phyloP scores from a whole-genome alignment of 2,797 vertebrate genomes.

The Mormyrops attenuatus region DNA sequence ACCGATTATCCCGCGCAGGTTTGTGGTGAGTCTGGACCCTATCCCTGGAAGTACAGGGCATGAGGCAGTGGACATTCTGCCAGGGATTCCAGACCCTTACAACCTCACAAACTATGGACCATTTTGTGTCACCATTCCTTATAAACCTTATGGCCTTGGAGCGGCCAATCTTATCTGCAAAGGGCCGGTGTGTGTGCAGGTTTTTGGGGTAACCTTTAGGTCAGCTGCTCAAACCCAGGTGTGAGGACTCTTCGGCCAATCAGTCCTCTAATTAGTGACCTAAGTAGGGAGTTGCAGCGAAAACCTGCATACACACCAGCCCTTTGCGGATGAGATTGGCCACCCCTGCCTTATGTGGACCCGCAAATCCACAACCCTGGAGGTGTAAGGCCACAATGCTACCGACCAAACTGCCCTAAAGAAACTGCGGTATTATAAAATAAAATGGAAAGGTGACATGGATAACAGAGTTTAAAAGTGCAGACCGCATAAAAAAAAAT shows the following conservation, averaged over 20 bases:
- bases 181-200: no score
- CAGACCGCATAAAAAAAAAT: not conserved
- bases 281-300: no score
- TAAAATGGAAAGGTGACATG: not conserved
- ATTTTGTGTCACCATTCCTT: not conserved
- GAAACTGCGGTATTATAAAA: not conserved
- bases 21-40: not conserved
- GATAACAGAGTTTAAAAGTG: not conserved
- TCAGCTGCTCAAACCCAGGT: no score
- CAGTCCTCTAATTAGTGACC: no score
- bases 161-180: no score
- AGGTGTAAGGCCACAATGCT: not conserved
- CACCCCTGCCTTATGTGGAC: not conserved
- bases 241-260: no score
- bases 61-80: not conserved
- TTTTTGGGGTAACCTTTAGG: no score
- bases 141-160: no score
- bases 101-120: not conserved
- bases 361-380: not conserved
- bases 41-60: not conserved
- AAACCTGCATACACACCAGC: no score
- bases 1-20: not conserved
- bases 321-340: no score
- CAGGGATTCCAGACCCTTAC: not conserved
- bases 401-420: not conserved